These are phyloP conservation scores for Ypsolopha sequella DNA, from an alignment of 2,888 invertebrate genomes.

Conservation along the genomic window DNA sequence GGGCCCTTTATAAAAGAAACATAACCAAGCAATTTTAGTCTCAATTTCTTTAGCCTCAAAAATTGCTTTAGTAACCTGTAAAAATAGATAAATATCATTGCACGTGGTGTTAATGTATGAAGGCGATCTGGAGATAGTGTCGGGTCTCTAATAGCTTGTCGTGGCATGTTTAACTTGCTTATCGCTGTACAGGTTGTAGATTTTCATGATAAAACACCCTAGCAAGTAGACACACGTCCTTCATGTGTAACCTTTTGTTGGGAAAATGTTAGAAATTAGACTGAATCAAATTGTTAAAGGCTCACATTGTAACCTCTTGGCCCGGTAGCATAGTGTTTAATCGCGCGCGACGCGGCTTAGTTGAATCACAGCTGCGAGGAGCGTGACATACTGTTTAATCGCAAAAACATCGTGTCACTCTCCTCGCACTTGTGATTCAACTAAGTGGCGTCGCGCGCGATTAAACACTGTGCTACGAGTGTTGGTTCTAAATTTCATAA, in stretches of 20 bases:
- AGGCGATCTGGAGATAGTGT: constrained; percentile 13
- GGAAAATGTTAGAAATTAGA: not conserved
- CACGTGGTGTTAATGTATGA: constrained; percentile 41
- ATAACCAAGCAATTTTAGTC: no score
- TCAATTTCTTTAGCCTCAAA: not conserved
- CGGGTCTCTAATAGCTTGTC: constrained; percentile 27
- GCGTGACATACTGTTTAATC: no score
- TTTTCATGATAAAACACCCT: constrained; percentile 12
- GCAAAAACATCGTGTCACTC: no score
- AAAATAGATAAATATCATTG: constrained; percentile 36
- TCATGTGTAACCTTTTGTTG: not conserved
- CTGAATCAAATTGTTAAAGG: no score
- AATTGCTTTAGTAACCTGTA: not conserved
- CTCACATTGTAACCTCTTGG: no score
- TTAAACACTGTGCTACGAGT: no score
- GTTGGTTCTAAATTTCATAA: no score
- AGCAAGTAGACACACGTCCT: not conserved
- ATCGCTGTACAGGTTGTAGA: constrained; percentile 51
- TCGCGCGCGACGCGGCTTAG: no score
- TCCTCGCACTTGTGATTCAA: no score
- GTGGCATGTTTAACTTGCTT: constrained; percentile 61
- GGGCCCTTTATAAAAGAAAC: not conserved
- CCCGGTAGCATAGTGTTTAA: no score
- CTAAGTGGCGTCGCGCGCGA: no score
- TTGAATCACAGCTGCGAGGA: no score